Base-by-base conservation (phyloP, 2,888 invertebrate genomes). In the Bhutanitis thaidina region DNA sequence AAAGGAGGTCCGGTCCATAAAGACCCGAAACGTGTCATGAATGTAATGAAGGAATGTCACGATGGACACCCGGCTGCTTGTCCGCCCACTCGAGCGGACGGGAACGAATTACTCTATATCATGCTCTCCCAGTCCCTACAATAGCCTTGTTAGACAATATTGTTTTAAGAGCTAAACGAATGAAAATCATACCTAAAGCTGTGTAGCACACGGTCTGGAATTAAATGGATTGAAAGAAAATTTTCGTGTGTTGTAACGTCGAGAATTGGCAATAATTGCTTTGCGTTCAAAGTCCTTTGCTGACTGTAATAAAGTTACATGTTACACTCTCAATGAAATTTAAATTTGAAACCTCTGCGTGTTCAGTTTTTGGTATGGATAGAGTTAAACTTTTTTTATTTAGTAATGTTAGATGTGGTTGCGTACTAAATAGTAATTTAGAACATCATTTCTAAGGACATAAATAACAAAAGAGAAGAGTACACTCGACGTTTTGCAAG, bases 41-140 rank as follows among this genome's bases (percentile, higher is more conserved):
- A 58, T 58, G 53, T 56, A 54, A 48, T 43, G 39, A 16, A 43
- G 38, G 53, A 54, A 56, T 54, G 54, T 49, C 48, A 35, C 43
- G 49, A 47, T 48, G 34, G 36, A 38, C 54, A 37, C 41, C 37
- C 41, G 36, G 32, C 43, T 30, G 25, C 37, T 37, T 38, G 46
- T 51, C 41, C 45, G 25, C 46, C 46, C 46, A 51, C 51, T 20
- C 7, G 15, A 10, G 13, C 41, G 25, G 37, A 46, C 46, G 37
- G 46, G 46, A 51, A 30, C 46, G 46, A 46, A 41, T 51, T 46
- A 51, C 46, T 46, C 41, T 25, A 32, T 46, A 46, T 46, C 45
- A 44, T 43, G 37, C 37, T 32, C 51, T 51, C 51, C 37, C 51
- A 41, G 37, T 41, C 45, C 51, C 46, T 51, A 51, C 20, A 46